phyloP scores from a whole-genome alignment of 1,140 invertebrate species.

The Maconellicoccus hirsutus region DNA sequence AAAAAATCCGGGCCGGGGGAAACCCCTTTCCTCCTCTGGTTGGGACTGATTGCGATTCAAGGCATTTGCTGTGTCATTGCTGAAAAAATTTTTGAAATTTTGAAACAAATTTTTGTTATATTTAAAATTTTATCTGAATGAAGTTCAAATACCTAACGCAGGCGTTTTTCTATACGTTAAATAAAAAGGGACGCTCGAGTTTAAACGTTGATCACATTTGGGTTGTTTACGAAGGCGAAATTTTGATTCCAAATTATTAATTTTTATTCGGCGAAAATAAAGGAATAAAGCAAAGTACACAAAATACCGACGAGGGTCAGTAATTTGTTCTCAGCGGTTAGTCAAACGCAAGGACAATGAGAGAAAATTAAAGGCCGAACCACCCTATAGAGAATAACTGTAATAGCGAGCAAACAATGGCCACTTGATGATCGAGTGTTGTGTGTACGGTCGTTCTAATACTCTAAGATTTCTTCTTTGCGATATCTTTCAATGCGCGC shows the following conservation, averaged over 20 bases:
- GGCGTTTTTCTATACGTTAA: no score
- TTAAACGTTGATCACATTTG: no score
- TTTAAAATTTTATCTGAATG: no score
- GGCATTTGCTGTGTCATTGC: no score
- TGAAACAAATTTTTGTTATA: no score
- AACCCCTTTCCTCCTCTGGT: no score
- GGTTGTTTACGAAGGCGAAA: background rate
- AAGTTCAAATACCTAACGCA: no score
- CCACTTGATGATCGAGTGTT: conserved; percentile 17
- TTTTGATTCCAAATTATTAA: background rate
- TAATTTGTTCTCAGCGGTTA: conserved; percentile 20
- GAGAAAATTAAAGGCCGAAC: conserved; percentile 18
- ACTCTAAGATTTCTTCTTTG: background rate
- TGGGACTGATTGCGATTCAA: no score
- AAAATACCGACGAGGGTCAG: background rate
- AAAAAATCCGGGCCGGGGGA: no score
- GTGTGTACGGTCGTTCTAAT: background rate
- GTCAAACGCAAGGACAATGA: conserved; percentile 16
- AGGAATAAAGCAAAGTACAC: background rate
- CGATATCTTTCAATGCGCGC: background rate
- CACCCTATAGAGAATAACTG: background rate
- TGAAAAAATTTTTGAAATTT: no score
- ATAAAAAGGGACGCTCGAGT: no score
- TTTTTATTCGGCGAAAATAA: background rate
- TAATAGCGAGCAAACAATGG: conserved; percentile 21